Conservation (phyloP, 2,113 vertebrate species). For the Suricata suricatta region DNA sequence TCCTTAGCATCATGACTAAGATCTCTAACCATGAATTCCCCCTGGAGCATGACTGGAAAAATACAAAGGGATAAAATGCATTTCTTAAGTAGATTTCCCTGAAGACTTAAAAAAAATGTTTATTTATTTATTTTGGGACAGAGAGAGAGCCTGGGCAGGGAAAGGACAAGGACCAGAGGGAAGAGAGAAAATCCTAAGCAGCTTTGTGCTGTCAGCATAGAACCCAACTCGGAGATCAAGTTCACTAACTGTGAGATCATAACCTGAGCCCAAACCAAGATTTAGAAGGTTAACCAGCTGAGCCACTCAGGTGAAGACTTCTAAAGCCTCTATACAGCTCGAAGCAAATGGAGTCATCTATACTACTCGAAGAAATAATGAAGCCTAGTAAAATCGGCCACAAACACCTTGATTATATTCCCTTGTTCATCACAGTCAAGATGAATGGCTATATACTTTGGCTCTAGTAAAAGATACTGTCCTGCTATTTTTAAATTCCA, state of each 20-base stretch:
- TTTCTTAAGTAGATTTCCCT: not conserved
- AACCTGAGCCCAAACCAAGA: too few relatives aligned
- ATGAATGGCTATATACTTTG: not conserved
- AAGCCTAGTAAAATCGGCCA: not conserved
- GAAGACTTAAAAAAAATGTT: not conserved
- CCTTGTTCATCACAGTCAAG: too few relatives aligned
- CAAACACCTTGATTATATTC: not conserved
- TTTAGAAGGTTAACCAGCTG: too few relatives aligned
- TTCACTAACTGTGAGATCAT: too few relatives aligned
- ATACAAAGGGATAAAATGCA: not conserved
- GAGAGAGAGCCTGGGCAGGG: too few relatives aligned
- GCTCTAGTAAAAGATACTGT: not conserved
- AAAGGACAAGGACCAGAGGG: too few relatives aligned
- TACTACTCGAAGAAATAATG: not conserved
- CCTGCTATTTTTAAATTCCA: not conserved
- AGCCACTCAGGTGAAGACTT: not conserved
- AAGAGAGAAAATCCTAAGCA: too few relatives aligned
- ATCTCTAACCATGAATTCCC: not conserved
- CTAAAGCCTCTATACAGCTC: fast-evolving
- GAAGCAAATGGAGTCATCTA: not conserved
- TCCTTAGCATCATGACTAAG: not conserved
- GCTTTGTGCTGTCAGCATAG: too few relatives aligned
- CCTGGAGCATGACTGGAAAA: not conserved
- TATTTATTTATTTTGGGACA: too few relatives aligned
- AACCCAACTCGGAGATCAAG: too few relatives aligned